Conservation (phyloP, 2,888 invertebrate species). For the Meliscaeva auricollis region DNA sequence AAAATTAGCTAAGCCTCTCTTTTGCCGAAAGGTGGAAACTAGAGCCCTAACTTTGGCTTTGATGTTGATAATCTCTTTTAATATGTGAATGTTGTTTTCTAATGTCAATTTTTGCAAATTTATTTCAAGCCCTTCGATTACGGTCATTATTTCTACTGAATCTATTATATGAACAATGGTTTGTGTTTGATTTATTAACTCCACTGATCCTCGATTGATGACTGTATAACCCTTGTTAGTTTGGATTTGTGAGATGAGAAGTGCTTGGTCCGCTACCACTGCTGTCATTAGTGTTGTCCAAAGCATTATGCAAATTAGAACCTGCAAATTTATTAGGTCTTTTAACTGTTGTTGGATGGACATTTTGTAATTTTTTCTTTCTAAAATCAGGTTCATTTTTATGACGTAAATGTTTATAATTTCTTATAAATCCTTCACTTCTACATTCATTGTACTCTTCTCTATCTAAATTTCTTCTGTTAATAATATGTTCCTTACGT, state of each 20-base stretch:
- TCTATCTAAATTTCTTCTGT: conserved; percentile 21
- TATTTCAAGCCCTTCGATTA: neutral
- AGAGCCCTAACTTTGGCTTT: neutral
- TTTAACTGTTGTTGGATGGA: conserved; percentile 29
- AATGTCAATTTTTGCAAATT: neutral
- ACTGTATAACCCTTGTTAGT: neutral
- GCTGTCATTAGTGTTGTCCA: neutral
- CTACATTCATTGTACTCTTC: conserved; percentile 24
- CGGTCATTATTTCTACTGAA: neutral
- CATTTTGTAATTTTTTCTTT: conserved; percentile 19
- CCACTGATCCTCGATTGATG: neutral
- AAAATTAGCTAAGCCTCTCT: neutral
- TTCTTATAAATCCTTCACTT: conserved; percentile 41
- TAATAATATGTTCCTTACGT: conserved; percentile 19
- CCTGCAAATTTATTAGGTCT: conserved; percentile 9
- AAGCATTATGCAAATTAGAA: neutral
- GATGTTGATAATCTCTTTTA: neutral
- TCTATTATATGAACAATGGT: conserved; percentile 1
- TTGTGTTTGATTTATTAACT: neutral
- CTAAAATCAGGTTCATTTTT: conserved; percentile 47
- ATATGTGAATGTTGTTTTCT: neutral
- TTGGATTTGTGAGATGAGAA: neutral
- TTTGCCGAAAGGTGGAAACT: neutral
- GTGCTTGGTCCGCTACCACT: neutral
- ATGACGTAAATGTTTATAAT: conserved; percentile 47